Evolutionary conservation across 2,797 vertebrate genomes (phyloP), one percentile per base, ranked within the genome.

Genomic region (Danio kyathit): DNA sequence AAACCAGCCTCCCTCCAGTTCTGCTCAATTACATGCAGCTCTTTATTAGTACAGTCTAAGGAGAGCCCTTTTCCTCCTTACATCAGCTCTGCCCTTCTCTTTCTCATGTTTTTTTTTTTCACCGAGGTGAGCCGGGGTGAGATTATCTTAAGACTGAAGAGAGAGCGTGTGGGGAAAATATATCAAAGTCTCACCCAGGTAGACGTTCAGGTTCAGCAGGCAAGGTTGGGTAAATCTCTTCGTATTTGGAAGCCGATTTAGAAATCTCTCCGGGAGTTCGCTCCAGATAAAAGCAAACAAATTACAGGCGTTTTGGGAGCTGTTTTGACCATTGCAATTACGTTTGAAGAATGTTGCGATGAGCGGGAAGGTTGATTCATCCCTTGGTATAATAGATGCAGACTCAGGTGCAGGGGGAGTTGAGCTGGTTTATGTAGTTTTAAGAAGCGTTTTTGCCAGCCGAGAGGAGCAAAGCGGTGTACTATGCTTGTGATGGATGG

Each of bases 401-500:
- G 87, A 76, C 78, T 76, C 91, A 88, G 89, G 86, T 89, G 89
- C 86, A 29, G 16, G 16, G 73, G 81, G 82, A 61, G 81, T 76
- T 7, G 74, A 56, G 43, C 38, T 60, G 71, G 70, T 54, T 89
- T 88, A 93, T 93, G 88, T 83, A 83, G 74, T 86, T 91, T 86
- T 89, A 88, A 91, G 89, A 89, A 89, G 88, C 48, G 86, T 12
- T 44, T 16, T 54, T 61, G 67, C 38, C 44, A 5, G 76, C 44
- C 67, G 84, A 87, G 76, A 57, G 83, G 86, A 83, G 87, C 83
- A 86, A 82, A 88, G 91, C 14, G 17, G 60, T 71, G 44, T 85
- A 83, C 84, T 90, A 83, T 90, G 74, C 77, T 83, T 71, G 75
- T 91, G 93, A 93, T 92, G 89, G 91, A 93, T 91, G 84, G 87